Percentiles rank a stretch among this genome's conserved stretches.
These are phyloP conservation scores for Lateolabrax maculatus DNA, from an alignment of 2,797 vertebrate species.

Conservation along the genomic window DNA sequence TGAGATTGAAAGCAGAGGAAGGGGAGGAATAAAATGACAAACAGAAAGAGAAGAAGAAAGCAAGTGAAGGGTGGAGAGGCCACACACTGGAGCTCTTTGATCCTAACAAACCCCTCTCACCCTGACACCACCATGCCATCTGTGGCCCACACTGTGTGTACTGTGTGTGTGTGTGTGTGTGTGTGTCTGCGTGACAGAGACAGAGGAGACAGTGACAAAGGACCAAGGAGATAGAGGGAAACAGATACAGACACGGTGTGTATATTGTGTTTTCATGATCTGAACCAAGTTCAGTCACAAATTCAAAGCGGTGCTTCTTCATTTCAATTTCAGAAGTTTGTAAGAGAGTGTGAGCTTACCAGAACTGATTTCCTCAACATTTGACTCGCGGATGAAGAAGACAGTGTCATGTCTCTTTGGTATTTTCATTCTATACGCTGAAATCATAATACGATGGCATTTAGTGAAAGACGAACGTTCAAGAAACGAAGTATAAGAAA, in stretches of 20 bases:
- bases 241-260: constrained; percentile 31
- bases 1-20: constrained; percentile 75
- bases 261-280: constrained; percentile 22
- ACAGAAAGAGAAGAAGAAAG: constrained; percentile 83
- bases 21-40: constrained; percentile 81
- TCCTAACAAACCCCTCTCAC: constrained; percentile 84
- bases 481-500: neutral
- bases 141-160: constrained; percentile 72
- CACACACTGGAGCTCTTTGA: constrained; percentile 84
- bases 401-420: neutral
- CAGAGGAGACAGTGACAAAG: constrained; percentile 65
- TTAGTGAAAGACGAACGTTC: neutral
- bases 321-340: neutral
- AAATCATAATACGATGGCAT: neutral
- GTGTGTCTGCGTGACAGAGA: constrained; percentile 42
- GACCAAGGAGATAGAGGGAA: constrained; percentile 46
- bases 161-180: constrained; percentile 44
- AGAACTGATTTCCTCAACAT: neutral
- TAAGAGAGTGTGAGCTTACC: neutral
- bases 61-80: constrained; percentile 83
- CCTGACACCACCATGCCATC: constrained; percentile 84
- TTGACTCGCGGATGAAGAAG: neutral
- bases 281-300: constrained; percentile 12
- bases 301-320: constrained; percentile 9
- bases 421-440: neutral